Evolutionary conservation across 2,113 vertebrate genomes (phyloP).

Genomic region (Vanacampus margaritifer): DNA sequence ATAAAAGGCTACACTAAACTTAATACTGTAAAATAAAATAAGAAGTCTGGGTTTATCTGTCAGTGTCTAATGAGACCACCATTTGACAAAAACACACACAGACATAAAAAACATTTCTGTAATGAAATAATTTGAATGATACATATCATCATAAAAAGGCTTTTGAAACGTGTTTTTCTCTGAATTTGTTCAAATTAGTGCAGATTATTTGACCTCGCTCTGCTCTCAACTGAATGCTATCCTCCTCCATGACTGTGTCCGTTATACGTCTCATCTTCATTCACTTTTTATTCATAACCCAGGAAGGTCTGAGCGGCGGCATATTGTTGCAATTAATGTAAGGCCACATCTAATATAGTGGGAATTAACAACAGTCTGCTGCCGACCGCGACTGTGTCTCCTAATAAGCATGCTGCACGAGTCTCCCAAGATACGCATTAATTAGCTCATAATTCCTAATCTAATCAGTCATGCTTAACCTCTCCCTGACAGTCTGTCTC

Average conservation of each 20-base stretch:
- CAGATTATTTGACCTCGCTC: neutral
- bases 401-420: conserved; percentile 48
- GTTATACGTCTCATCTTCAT: conserved; percentile 13
- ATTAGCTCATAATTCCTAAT: conserved; percentile 60
- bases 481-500: conserved; percentile 10
- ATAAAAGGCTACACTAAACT: too few relatives aligned
- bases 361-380: conserved; percentile 25
- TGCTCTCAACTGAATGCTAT: neutral
- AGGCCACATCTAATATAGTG: conserved; percentile 1
- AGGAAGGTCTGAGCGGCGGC: conserved; percentile 3
- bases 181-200: neutral
- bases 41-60: too few relatives aligned
- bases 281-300: conserved; percentile 17
- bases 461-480: conserved; percentile 58
- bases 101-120: too few relatives aligned
- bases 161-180: neutral
- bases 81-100: too few relatives aligned
- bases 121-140: too few relatives aligned
- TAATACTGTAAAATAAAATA: too few relatives aligned
- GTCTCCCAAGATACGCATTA: conserved; percentile 59
- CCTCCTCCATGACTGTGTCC: neutral
- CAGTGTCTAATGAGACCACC: too few relatives aligned
- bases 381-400: conserved; percentile 8
- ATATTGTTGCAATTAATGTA: conserved; percentile 1
- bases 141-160: too few relatives aligned